Percentiles rank a stretch among this genome's conserved stretches.
Evolutionary conservation across 2,888 invertebrate species (phyloP).

Genomic region (Glaucopsyche alexis): DNA sequence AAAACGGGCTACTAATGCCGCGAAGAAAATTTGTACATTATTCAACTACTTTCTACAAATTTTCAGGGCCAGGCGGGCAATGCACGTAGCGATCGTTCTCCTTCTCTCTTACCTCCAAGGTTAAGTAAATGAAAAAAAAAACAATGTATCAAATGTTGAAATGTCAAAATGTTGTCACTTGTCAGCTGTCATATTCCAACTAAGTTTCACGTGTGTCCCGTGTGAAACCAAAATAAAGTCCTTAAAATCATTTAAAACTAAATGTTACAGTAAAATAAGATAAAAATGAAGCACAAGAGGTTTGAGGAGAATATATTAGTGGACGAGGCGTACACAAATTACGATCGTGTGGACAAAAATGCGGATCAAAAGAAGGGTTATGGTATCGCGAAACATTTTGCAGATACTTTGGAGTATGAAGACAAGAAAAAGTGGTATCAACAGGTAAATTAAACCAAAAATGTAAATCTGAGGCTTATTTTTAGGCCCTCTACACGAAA

Average conservation of each 20-base stretch:
- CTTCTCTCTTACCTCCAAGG: too few species aligned
- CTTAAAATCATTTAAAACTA: conserved; percentile 23
- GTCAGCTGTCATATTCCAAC: conserved; percentile 30
- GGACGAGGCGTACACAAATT: conserved; percentile 73
- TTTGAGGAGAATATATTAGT: conserved; percentile 75
- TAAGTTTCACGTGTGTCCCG: conserved; percentile 28
- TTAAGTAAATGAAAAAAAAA: too few species aligned
- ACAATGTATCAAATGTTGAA: conserved; percentile 28
- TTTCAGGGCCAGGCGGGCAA: too few species aligned
- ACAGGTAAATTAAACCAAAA: conserved; percentile 61
- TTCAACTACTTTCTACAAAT: too few species aligned
- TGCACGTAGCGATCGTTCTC: too few species aligned
- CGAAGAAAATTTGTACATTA: too few species aligned
- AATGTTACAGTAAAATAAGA: conserved; percentile 19
- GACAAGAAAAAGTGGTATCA: conserved; percentile 84
- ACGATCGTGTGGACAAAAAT: conserved; percentile 65
- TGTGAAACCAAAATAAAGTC: conserved; percentile 21
- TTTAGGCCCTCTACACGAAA: too few species aligned
- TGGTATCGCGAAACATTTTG: conserved; percentile 72
- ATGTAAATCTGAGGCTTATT: too few species aligned
- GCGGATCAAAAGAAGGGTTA: conserved; percentile 68
- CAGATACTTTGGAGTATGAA: conserved; percentile 72
- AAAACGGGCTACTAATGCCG: too few species aligned
- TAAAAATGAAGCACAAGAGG: conserved; percentile 71
- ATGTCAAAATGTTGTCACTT: too few species aligned